Conservation (phyloP, 2,888 invertebrate species). For the Nephrotoma appendiculata region DNA sequence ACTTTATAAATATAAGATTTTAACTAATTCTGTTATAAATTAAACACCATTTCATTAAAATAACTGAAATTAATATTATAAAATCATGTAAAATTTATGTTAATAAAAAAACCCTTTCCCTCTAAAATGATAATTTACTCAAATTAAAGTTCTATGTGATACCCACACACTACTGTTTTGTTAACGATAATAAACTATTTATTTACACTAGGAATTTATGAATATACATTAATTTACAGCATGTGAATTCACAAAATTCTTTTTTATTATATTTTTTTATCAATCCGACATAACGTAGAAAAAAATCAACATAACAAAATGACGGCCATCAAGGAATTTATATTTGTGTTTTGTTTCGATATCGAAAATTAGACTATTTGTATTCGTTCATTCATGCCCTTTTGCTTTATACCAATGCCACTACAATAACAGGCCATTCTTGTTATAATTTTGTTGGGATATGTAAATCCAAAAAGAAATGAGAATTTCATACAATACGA, state of each 20-base stretch:
- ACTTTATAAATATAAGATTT: not conserved
- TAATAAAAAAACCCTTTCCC: not conserved
- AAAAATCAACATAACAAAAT: slow-evolving; percentile 4
- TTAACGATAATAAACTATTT: not conserved
- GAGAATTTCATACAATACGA: too few species aligned
- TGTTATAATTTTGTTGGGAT: too few species aligned
- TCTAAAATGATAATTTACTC: not conserved
- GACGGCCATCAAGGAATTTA: not conserved
- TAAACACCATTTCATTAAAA: not conserved
- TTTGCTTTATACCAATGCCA: too few species aligned
- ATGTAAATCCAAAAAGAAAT: too few species aligned
- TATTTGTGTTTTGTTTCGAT: not conserved
- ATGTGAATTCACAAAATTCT: not conserved
- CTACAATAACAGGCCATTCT: too few species aligned
- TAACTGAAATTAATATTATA: not conserved
- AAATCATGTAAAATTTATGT: not conserved
- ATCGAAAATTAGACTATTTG: not conserved
- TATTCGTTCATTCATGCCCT: not conserved
- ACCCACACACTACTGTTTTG: not conserved
- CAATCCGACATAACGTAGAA: not conserved
- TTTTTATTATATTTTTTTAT: not conserved
- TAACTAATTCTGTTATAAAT: not conserved
- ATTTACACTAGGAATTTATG: not conserved
- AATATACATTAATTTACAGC: not conserved
- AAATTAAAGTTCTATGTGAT: not conserved